Evolutionary conservation across 30 jellyfish, hydroid and myxozoan species (phyloP), one percentile per base, ranked within the genome.

Genomic region (Hydractinia echinata): DNA sequence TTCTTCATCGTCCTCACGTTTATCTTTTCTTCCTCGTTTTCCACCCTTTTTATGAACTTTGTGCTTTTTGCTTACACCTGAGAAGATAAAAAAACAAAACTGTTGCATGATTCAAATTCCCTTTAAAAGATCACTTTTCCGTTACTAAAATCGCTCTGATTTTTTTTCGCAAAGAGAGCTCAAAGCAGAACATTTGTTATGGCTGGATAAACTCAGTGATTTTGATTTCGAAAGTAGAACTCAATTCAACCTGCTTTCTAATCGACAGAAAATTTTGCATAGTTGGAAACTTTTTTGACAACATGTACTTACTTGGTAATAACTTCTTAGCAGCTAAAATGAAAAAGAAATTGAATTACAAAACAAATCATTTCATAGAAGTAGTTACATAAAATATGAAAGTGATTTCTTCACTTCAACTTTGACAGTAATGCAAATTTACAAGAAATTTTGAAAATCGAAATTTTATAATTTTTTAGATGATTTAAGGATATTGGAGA

Each of bases 321-420:
- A 91, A 71, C 56, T 91, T 86, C 94, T 91, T 83, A 30, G 97
- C 97, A 74, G 97, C 97, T 91, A 76, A 61, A 81, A 85, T 10
- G 6, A 48, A 77, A 88, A 61, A 61, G 21, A 80, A 70, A 56
- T 6, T 30, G 44, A 30, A 30, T 30, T 30, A 30, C 44, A 30
- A 30, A 30, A 30, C 44, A 30, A 30, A 30, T 30, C 44, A 30
- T 30, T 0, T 30, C 2, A 30, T 30, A 30, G 44, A 30, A 30
- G 44, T 30, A 1, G 44, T 30, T 30, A 30, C 2, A 30, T 30
- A 30, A 30, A 30, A 30, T 30, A 30, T 2, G 44, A 2, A 30
- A 30, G 44, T 30, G 44, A 30, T 30, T 30, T 30, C 2, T 30
- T 30, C 1, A 30, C 44, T 30, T 30, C 2, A 30, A 30, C 44